Evolutionary conservation across 1,140 invertebrate genomes (phyloP).

Genomic region (Heterodera carotae): DNA sequence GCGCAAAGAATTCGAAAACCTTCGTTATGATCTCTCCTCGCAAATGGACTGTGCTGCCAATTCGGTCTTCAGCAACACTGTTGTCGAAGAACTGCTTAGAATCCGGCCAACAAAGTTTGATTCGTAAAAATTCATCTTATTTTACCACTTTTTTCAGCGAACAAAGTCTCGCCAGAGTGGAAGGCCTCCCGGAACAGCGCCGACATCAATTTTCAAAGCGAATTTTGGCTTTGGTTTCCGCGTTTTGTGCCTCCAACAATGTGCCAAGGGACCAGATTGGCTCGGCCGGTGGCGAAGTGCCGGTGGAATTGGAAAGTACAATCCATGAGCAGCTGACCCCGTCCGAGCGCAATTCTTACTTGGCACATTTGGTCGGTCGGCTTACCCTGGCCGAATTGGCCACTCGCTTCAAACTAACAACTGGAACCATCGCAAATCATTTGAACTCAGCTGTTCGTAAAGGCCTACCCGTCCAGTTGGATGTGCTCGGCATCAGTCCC

Average conservation of each 20-base stretch:
- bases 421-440: constrained; percentile 28
- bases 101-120: constrained; percentile 37
- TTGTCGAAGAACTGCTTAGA: constrained; percentile 33
- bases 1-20: constrained; percentile 24
- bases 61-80: constrained; percentile 36
- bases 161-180: constrained; percentile 23
- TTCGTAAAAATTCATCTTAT: constrained; percentile 13
- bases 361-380: constrained; percentile 16
- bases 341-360: constrained; percentile 10
- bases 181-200: constrained; percentile 32
- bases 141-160: constrained; percentile 35
- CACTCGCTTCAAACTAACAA: background rate
- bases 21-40: constrained; percentile 34
- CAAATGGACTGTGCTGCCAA: constrained; percentile 35
- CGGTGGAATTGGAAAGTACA: constrained; percentile 24
- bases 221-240: constrained; percentile 15
- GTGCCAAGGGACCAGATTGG: constrained; percentile 15
- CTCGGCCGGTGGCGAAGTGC: constrained; percentile 15
- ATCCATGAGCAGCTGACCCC: constrained; percentile 9
- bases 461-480: constrained; percentile 32
- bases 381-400: constrained; percentile 28
- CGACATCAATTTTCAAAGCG: constrained; percentile 11
- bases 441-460: constrained; percentile 17
- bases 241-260: constrained; percentile 16
- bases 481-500: constrained; percentile 16